phyloP scores from a whole-genome alignment of 2,888 invertebrate genomes.

The Plebejus melissa region DNA sequence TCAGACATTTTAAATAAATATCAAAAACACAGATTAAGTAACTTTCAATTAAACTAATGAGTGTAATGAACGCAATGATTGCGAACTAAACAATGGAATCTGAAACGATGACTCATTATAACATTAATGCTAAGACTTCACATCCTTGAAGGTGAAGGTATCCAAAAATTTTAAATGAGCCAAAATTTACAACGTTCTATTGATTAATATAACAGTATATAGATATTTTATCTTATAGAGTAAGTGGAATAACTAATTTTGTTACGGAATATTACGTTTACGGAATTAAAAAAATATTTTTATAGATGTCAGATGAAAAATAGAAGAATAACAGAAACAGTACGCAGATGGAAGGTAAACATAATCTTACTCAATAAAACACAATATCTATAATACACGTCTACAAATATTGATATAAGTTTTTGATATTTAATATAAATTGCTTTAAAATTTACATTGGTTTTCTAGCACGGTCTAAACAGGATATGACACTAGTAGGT shows the following conservation, averaged over 20 bases:
- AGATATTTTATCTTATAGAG: constrained; percentile 1
- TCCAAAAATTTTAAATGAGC: not conserved
- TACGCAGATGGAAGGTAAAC: not conserved
- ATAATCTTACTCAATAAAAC: not conserved
- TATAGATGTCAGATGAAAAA: not conserved
- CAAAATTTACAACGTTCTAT: not conserved
- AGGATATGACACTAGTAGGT: constrained; percentile 23
- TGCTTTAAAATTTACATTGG: constrained; percentile 19
- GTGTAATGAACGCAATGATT: not conserved
- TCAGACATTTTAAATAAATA: constrained; percentile 25
- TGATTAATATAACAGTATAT: not conserved
- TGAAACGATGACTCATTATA: not conserved
- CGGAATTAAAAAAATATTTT: not conserved
- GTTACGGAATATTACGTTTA: not conserved
- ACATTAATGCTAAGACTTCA: not conserved
- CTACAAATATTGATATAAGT: constrained; percentile 10
- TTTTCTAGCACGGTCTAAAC: constrained; percentile 21
- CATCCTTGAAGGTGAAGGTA: not conserved
- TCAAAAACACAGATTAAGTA: constrained; percentile 16
- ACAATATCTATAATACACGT: not conserved
- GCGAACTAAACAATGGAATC: not conserved
- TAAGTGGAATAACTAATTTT: not conserved
- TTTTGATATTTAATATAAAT: constrained; percentile 23
- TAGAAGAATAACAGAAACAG: not conserved
- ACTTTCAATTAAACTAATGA: not conserved